Percentiles rank a stretch among this genome's conserved stretches.
These are phyloP conservation scores for Zootoca vivipara DNA, from an alignment of 2,113 vertebrate genomes.

Conservation along the genomic window DNA sequence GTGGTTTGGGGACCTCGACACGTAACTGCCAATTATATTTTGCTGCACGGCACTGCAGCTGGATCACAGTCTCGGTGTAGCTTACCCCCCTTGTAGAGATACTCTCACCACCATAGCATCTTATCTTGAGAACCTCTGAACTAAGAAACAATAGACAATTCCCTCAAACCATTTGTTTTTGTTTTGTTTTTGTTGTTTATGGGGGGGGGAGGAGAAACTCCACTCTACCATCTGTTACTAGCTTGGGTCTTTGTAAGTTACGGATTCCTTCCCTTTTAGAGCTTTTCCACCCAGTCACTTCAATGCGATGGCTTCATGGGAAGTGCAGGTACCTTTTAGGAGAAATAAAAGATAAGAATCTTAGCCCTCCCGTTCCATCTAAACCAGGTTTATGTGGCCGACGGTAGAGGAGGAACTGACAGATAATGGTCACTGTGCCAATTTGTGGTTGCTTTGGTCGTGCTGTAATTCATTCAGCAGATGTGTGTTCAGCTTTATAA, in stretches of 20 bases:
- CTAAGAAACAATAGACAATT: neutral
- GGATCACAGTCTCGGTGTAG: neutral
- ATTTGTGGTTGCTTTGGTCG: neutral
- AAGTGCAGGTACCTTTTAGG: conserved; percentile 24
- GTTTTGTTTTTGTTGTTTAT: neutral
- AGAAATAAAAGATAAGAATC: conserved; percentile 9
- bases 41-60: neutral
- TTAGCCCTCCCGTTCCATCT: neutral
- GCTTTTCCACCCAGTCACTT: neutral
- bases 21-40: neutral
- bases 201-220: neutral
- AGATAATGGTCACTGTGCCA: neutral
- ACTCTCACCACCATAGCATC: neutral
- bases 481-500: conserved; percentile 3
- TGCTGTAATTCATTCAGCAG: neutral
- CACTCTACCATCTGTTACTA: conserved; percentile 19
- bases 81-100: neutral
- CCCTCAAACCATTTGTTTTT: neutral
- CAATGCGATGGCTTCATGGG: neutral
- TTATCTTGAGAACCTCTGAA: neutral
- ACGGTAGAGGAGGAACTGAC: neutral
- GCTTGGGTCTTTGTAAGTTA: conserved; percentile 29
- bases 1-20: no score
- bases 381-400: neutral
- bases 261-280: neutral